phyloP scores from a whole-genome alignment of 2,888 invertebrate genomes.

The Blomia tropicalis region DNA sequence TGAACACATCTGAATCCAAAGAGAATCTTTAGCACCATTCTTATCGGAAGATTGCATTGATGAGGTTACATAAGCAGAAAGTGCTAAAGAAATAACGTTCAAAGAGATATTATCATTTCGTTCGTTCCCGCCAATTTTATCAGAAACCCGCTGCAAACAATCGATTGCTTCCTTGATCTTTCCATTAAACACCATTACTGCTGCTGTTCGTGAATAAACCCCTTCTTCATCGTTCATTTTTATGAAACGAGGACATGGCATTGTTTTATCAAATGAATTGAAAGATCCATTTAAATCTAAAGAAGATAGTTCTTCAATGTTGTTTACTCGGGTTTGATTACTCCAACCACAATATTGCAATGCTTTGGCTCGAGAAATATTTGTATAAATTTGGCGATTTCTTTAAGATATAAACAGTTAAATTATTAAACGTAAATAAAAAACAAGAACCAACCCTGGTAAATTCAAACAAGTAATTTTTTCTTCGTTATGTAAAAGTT shows the following conservation, averaged over 20 bases:
- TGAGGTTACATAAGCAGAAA: conserved; percentile 44
- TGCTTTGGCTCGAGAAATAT: conserved; percentile 8
- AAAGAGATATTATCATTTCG: conserved; percentile 32
- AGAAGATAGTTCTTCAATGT: background rate
- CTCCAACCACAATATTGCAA: conserved; percentile 20
- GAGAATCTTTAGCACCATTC: conserved; percentile 52
- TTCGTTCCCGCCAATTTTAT: conserved; percentile 29
- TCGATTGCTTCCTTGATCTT: conserved; percentile 67
- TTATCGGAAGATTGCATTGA: background rate
- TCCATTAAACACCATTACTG: conserved; percentile 75
- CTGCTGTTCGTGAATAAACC: conserved; percentile 66
- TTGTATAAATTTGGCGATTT: background rate
- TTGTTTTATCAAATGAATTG: background rate
- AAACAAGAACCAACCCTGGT: conserved; percentile 9
- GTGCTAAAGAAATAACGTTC: conserved; percentile 57
- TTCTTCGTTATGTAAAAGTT: conserved; percentile 5
- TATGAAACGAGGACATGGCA: conserved; percentile 13
- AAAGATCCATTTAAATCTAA: background rate
- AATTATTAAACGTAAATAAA: background rate
- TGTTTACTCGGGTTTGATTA: background rate
- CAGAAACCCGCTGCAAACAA: conserved; percentile 49
- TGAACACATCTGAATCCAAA: conserved; percentile 60
- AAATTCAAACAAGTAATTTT: background rate
- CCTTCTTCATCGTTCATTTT: conserved; percentile 46
- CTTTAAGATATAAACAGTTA: background rate